phyloP scores from a whole-genome alignment of 2,888 invertebrate species.

The Cephus spinipes region DNA sequence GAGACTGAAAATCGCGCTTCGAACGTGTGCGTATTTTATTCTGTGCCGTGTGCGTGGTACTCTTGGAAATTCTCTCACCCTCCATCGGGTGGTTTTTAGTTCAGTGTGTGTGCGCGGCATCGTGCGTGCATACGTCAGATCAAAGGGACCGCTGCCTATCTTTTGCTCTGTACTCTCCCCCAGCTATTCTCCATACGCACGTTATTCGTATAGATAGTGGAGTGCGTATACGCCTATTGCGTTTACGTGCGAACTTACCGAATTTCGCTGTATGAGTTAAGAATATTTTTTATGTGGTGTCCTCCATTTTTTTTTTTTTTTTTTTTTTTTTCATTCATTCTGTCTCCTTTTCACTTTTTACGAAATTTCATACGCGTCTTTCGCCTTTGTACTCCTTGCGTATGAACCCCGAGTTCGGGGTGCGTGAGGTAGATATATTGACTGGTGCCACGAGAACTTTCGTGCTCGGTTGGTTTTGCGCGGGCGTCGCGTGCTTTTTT shows the following conservation, averaged over 20 bases:
- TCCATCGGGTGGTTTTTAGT: constrained; percentile 1
- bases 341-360: background rate
- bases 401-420: background rate
- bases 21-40: constrained; percentile 31
- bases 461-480: constrained; percentile 1
- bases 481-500: constrained; percentile 20
- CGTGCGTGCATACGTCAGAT: constrained; percentile 48
- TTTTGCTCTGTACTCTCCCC: constrained; percentile 35
- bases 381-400: background rate
- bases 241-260: background rate
- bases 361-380: background rate
- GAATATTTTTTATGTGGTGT: constrained; percentile 12
- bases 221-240: background rate
- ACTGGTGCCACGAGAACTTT: background rate
- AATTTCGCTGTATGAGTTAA: constrained; percentile 17
- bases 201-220: background rate
- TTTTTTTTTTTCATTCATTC: constrained; percentile 6
- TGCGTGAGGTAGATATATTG: background rate
- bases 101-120: background rate
- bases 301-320: constrained; percentile 26
- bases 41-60: constrained; percentile 12
- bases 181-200: constrained; percentile 7
- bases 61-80: constrained; percentile 22
- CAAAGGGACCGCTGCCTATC: constrained; percentile 56
- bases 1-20: constrained; percentile 2